Conservation (phyloP, 2,888 invertebrate genomes). For the Taphrorychus bicolor region DNA sequence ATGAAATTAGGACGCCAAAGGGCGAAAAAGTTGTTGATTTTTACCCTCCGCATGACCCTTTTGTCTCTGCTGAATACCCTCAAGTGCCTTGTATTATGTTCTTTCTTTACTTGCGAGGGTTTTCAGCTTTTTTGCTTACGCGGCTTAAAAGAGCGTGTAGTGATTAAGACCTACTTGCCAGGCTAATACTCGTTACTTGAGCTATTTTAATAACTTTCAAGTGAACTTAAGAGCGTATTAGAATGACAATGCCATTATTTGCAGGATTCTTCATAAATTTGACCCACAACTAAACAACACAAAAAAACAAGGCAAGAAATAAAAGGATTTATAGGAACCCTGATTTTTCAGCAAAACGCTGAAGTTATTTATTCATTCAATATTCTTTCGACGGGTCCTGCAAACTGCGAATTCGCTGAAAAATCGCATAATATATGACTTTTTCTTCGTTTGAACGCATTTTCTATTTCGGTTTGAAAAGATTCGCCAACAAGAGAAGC, state of each 20-base stretch:
- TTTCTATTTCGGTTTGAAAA: slow-evolving; percentile 22
- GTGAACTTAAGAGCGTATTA: too few relatives aligned
- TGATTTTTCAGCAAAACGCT: slow-evolving; percentile 7
- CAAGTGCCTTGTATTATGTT: slow-evolving; percentile 15
- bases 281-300: not conserved
- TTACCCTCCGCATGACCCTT: slow-evolving; percentile 4
- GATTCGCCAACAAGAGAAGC: slow-evolving; percentile 27
- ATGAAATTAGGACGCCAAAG: slow-evolving; percentile 14
- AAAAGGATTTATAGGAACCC: slow-evolving; percentile 5
- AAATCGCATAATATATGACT: slow-evolving; percentile 22
- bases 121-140: slow-evolving; percentile 4
- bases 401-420: slow-evolving; percentile 21
- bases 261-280: not conserved
- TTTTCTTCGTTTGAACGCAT: slow-evolving; percentile 26
- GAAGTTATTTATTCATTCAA: slow-evolving; percentile 25
- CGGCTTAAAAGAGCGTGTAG: not conserved
- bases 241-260: too few relatives aligned
- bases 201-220: too few relatives aligned
- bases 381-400: slow-evolving; percentile 15
- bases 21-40: slow-evolving; percentile 18
- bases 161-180: slow-evolving; percentile 4
- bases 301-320: not conserved
- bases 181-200: too few relatives aligned
- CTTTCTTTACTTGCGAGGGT: slow-evolving; percentile 8
- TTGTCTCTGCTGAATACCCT: slow-evolving; percentile 9